phyloP scores from a whole-genome alignment of 2,797 vertebrate genomes.

The Semaprochilodus insignis region DNA sequence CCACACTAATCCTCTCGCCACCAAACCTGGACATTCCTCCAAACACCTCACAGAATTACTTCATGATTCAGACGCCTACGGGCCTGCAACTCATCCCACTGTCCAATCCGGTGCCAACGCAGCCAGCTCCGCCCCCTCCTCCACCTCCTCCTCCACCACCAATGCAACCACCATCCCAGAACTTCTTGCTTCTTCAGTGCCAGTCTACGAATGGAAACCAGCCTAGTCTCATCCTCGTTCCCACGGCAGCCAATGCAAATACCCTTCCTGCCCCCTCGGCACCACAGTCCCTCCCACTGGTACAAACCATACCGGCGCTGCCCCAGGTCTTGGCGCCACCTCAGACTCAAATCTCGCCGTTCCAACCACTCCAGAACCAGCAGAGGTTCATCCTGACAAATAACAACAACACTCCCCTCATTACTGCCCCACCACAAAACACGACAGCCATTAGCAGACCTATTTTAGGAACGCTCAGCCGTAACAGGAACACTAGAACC shows the following conservation, averaged over 20 bases:
- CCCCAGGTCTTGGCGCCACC: constrained; percentile 82
- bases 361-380: constrained; percentile 81
- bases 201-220: constrained; percentile 75
- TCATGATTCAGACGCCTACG: constrained; percentile 89
- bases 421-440: constrained; percentile 47
- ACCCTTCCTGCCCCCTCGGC: constrained; percentile 67
- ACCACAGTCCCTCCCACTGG: constrained; percentile 72
- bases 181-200: constrained; percentile 80
- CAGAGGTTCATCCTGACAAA: constrained; percentile 86
- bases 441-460: constrained; percentile 70
- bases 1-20: constrained; percentile 81
- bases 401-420: constrained; percentile 66
- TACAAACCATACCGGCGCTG: constrained; percentile 82
- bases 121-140: constrained; percentile 73
- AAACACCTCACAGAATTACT: constrained; percentile 87
- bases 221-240: constrained; percentile 82
- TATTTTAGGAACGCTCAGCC: constrained; percentile 73
- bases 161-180: constrained; percentile 79
- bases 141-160: constrained; percentile 79
- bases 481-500: constrained; percentile 76
- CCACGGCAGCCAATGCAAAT: constrained; percentile 67
- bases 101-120: constrained; percentile 73
- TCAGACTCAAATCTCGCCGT: constrained; percentile 75
- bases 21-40: constrained; percentile 85
- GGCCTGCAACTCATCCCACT: constrained; percentile 92